Conservation (phyloP, 1,140 invertebrate genomes). For the Sarcophaga bullata region DNA sequence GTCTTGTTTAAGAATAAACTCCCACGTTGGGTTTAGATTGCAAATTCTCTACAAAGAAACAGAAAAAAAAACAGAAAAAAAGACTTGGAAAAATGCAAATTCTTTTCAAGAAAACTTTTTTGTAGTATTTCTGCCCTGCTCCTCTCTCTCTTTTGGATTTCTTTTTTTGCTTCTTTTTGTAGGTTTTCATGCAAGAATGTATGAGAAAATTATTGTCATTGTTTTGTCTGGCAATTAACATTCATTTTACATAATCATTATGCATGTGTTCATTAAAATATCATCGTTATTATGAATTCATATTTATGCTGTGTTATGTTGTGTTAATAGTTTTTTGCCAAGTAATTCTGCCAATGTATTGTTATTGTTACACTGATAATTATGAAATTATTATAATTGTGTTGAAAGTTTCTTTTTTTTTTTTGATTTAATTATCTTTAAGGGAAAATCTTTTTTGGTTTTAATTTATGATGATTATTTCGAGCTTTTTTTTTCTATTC, state of each 20-base stretch:
- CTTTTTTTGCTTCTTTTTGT: conserved; percentile 18
- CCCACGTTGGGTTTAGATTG: conserved; percentile 37
- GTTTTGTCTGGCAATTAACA: conserved; percentile 36
- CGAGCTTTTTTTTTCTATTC: background rate
- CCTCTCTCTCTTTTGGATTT: background rate
- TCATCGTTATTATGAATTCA: background rate
- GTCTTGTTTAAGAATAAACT: conserved; percentile 6
- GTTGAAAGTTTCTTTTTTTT: background rate
- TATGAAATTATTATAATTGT: conserved; percentile 16
- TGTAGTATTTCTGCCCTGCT: background rate
- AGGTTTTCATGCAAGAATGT: conserved; percentile 24
- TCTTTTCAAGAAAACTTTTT: conserved; percentile 1
- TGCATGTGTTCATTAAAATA: conserved; percentile 32
- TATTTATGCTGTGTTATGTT: too few relatives aligned
- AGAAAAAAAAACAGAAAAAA: too few relatives aligned
- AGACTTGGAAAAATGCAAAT: conserved; percentile 10
- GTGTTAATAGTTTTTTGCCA: background rate
- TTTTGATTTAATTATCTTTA: conserved; percentile 9
- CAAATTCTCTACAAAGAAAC: conserved; percentile 4
- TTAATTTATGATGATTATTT: conserved; percentile 10
- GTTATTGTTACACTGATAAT: background rate
- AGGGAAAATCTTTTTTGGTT: background rate
- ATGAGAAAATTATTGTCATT: conserved; percentile 40
- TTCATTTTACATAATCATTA: conserved; percentile 30
- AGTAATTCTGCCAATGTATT: background rate